These are phyloP conservation scores for Amphipoea oculea DNA, from an alignment of 2,888 invertebrate species.

Conservation along the genomic window DNA sequence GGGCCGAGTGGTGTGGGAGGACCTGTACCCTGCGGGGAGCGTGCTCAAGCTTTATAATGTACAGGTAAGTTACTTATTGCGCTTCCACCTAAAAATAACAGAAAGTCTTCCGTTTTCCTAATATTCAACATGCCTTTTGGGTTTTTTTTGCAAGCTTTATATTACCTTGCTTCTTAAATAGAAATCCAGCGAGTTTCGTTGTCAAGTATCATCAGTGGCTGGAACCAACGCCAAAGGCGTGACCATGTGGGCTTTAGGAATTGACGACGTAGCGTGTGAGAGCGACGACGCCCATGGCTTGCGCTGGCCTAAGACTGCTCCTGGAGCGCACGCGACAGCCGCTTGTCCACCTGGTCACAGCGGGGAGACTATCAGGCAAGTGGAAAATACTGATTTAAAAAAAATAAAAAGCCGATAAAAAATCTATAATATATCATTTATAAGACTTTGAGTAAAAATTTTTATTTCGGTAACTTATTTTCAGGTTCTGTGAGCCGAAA, in stretches of 20 bases:
- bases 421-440: not conserved
- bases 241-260: slow-evolving; percentile 92
- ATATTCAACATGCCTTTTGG: not conserved
- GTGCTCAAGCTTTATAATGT: slow-evolving; percentile 94
- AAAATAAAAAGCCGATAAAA: not conserved
- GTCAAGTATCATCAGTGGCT: slow-evolving; percentile 92
- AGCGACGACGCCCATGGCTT: slow-evolving; percentile 90
- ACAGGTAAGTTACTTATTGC: slow-evolving; percentile 88
- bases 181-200: slow-evolving; percentile 95
- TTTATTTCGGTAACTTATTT: slow-evolving; percentile 40
- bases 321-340: slow-evolving; percentile 92
- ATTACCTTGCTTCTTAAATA: slow-evolving; percentile 69
- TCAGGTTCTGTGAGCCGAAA: slow-evolving; percentile 87
- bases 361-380: slow-evolving; percentile 84
- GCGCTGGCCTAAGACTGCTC: slow-evolving; percentile 92
- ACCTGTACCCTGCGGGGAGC: slow-evolving; percentile 95
- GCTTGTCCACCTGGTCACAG: slow-evolving; percentile 89
- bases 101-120: not conserved
- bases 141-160: not conserved
- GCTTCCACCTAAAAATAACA: not conserved
- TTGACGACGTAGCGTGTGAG: slow-evolving; percentile 89
- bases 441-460: not conserved
- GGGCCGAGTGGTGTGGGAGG: slow-evolving; percentile 95
- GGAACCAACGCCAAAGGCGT: slow-evolving; percentile 88
- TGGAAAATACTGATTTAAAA: not conserved